Conservation (phyloP, 2,113 vertebrate species). For the Thinocorus orbignyianus region DNA sequence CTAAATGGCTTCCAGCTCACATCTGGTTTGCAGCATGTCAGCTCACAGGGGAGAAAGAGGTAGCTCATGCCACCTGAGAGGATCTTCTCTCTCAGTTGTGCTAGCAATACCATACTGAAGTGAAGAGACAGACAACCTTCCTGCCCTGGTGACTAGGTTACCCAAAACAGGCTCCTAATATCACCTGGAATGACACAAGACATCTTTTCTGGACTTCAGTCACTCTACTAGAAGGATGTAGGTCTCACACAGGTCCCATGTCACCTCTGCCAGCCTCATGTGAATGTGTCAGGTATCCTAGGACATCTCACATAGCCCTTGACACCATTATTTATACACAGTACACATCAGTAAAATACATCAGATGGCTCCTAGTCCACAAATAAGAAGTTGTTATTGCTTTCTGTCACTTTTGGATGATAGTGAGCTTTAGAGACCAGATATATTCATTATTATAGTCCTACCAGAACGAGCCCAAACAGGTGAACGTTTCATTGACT, state of each 20-base stretch:
- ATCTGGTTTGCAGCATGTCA: not conserved
- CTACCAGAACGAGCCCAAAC: not conserved
- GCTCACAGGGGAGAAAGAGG: not conserved
- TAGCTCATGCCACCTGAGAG: not conserved
- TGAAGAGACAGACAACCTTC: not conserved
- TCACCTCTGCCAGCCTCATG: not conserved
- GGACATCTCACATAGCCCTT: not conserved
- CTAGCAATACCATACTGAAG: not conserved
- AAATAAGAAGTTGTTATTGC: not conserved
- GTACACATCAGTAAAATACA: not conserved
- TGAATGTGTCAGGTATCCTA: not conserved
- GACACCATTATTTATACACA: not conserved
- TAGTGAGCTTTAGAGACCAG: not conserved
- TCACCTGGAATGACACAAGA: not conserved
- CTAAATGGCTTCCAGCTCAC: not conserved
- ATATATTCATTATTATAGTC: not conserved
- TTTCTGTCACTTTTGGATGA: not conserved
- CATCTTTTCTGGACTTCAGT: not conserved
- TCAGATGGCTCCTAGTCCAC: not conserved
- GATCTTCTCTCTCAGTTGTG: not conserved
- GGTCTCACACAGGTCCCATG: not conserved
- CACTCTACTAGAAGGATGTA: not conserved
- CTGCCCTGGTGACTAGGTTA: not conserved
- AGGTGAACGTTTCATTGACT: not conserved
- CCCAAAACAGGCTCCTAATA: not conserved